phyloP scores from a whole-genome alignment of 2,888 invertebrate genomes.

The Xestia xanthographa region DNA sequence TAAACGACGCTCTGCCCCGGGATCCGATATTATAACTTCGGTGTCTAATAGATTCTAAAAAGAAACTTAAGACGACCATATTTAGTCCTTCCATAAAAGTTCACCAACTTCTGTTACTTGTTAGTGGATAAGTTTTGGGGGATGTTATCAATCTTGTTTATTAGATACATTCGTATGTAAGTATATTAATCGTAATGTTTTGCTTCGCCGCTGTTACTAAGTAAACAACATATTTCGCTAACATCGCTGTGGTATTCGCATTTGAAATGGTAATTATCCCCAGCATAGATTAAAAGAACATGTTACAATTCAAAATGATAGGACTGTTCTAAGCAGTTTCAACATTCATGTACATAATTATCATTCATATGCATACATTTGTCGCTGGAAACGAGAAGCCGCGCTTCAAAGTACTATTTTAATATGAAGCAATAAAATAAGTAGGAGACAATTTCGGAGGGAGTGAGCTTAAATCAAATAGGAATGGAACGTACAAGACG shows the following conservation, averaged over 20 bases:
- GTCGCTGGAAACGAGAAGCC: slow-evolving; percentile 54
- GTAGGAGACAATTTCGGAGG: slow-evolving; percentile 73
- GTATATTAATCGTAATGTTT: slow-evolving; percentile 46
- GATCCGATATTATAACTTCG: slow-evolving; percentile 82
- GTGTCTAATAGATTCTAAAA: slow-evolving; percentile 82
- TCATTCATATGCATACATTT: slow-evolving; percentile 62
- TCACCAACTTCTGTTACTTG: slow-evolving; percentile 62
- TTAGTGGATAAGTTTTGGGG: slow-evolving; percentile 55
- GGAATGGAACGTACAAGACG: slow-evolving; percentile 70
- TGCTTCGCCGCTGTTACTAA: slow-evolving; percentile 29
- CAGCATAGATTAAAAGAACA: slow-evolving; percentile 54
- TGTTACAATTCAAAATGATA: slow-evolving; percentile 50
- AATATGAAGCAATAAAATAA: slow-evolving; percentile 75
- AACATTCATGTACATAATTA: slow-evolving; percentile 55
- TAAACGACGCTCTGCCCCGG: slow-evolving; percentile 79
- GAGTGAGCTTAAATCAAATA: slow-evolving; percentile 76
- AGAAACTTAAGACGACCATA: slow-evolving; percentile 71
- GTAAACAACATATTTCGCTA: slow-evolving; percentile 56
- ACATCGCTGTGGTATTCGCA: slow-evolving; percentile 32
- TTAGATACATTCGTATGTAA: slow-evolving; percentile 48
- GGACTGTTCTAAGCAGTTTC: slow-evolving; percentile 36
- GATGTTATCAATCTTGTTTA: slow-evolving; percentile 64
- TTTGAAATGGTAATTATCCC: slow-evolving; percentile 56
- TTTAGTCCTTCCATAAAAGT: slow-evolving; percentile 75
- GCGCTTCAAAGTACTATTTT: slow-evolving; percentile 58